These are phyloP conservation scores for Podarcis cretensis DNA, from an alignment of 2,113 vertebrate species.

Conservation along the genomic window DNA sequence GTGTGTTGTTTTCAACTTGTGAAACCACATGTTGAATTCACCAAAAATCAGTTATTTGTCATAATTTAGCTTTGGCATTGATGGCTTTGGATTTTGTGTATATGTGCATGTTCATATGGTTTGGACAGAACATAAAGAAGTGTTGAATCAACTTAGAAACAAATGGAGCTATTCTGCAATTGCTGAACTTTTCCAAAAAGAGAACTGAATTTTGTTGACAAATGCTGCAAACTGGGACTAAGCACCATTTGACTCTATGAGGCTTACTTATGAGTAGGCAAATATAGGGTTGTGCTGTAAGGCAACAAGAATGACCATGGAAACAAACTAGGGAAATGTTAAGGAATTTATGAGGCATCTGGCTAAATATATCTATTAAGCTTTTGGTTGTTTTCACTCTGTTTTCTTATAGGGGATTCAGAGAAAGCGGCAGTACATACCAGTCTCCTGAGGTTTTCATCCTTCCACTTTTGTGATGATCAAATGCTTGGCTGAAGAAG, in stretches of 20 bases:
- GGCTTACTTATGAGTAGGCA: not conserved
- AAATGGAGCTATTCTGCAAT: not conserved
- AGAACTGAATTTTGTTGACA: not conserved
- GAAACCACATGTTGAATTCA: not conserved
- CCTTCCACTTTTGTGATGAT: constrained; percentile 81
- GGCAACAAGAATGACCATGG: not conserved
- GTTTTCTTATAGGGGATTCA: constrained; percentile 32
- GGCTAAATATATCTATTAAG: not conserved
- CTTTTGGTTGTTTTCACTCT: not conserved
- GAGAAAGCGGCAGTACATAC: constrained; percentile 38
- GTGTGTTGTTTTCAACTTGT: not conserved
- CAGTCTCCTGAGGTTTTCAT: constrained; percentile 5
- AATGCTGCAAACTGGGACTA: not conserved
- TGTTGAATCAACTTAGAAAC: not conserved
- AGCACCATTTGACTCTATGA: not conserved
- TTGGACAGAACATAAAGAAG: rapidly evolving
- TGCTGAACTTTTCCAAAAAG: not conserved
- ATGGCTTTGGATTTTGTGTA: rapidly evolving
- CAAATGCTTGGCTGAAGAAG: constrained; percentile 81
- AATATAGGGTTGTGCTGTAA: not conserved
- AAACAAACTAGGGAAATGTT: not conserved
- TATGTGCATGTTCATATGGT: not conserved
- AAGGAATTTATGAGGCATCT: not conserved
- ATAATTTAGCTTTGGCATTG: not conserved
- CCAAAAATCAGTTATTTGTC: not conserved